These are phyloP conservation scores for Cottus gobio DNA, from an alignment of 2,113 vertebrate genomes.

Conservation along the genomic window DNA sequence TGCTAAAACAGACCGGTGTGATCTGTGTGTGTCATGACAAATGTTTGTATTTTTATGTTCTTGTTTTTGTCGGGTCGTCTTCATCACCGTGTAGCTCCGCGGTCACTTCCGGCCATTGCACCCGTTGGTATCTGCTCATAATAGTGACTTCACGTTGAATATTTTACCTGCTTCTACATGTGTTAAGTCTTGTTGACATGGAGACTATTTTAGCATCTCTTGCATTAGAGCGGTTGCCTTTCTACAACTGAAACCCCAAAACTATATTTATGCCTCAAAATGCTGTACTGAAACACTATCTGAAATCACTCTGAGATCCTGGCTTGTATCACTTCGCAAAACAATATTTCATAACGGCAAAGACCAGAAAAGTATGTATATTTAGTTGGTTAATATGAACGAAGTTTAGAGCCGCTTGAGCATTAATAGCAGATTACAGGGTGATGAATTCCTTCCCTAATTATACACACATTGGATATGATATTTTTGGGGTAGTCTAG, in stretches of 20 bases:
- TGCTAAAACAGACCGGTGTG: slow-evolving; percentile 36
- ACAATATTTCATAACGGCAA: slow-evolving; percentile 8
- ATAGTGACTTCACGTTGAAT: slow-evolving; percentile 9
- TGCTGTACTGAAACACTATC: slow-evolving; percentile 13
- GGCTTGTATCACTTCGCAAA: background rate
- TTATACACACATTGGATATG: slow-evolving; percentile 37
- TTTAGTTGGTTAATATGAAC: slow-evolving; percentile 25
- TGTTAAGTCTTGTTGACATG: slow-evolving; percentile 31
- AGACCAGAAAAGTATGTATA: slow-evolving; percentile 25
- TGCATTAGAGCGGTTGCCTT: background rate
- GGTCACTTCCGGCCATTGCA: slow-evolving; percentile 23
- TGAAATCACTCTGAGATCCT: slow-evolving; percentile 11
- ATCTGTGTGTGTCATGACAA: slow-evolving; percentile 41
- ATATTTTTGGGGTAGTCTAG: slow-evolving; percentile 36
- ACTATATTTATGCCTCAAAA: slow-evolving; percentile 33
- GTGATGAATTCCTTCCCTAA: slow-evolving; percentile 10
- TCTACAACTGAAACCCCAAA: slow-evolving; percentile 13
- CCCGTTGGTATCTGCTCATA: slow-evolving; percentile 26
- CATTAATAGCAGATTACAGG: slow-evolving; percentile 42
- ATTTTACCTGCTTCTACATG: slow-evolving; percentile 54
- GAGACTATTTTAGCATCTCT: slow-evolving; percentile 15
- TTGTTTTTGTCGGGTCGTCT: slow-evolving; percentile 25
- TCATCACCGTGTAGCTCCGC: slow-evolving; percentile 26
- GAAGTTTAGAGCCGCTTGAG: slow-evolving; percentile 6
- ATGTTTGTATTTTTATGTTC: slow-evolving; percentile 2